Evolutionary conservation across 1,140 invertebrate species (phyloP).

Genomic region (Zaprionus lachaisei): DNA sequence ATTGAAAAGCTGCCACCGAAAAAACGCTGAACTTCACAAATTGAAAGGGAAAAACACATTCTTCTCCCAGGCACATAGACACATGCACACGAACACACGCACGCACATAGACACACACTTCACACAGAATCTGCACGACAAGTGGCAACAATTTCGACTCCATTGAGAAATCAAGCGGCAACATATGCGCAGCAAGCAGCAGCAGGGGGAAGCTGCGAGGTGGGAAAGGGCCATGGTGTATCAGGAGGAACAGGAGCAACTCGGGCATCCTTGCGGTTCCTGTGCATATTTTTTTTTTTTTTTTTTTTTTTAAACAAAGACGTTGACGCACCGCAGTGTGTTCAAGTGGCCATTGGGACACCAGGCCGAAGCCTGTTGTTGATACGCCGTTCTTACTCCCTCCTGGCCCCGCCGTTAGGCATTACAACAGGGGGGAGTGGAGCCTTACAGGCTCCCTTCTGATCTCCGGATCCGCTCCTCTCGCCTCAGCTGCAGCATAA

Average conservation of each 20-base stretch:
- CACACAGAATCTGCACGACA: slow-evolving; percentile 28
- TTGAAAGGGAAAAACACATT: not conserved
- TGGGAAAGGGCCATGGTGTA: not conserved
- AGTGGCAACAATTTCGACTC: slow-evolving; percentile 48
- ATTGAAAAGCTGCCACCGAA: slow-evolving; percentile 15
- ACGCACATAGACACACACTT: not conserved
- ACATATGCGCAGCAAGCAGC: slow-evolving; percentile 21
- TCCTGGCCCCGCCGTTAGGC: too few relatives aligned
- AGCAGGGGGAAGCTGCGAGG: not conserved
- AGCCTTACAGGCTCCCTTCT: too few relatives aligned
- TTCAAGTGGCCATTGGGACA: too few relatives aligned
- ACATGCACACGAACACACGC: not conserved
- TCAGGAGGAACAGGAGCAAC: not conserved
- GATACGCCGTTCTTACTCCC: too few relatives aligned
- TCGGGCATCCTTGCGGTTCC: slow-evolving; percentile 26
- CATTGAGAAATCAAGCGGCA: slow-evolving; percentile 51
- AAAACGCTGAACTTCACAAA: slow-evolving; percentile 5
- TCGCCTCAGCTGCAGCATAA: too few relatives aligned
- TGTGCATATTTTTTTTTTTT: too few relatives aligned
- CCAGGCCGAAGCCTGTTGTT: too few relatives aligned
- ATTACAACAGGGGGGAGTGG: too few relatives aligned
- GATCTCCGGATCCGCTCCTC: too few relatives aligned
- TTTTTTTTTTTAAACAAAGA: too few relatives aligned
- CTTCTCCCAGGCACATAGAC: not conserved
- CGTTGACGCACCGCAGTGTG: too few relatives aligned